Evolutionary conservation across 2,888 invertebrate genomes (phyloP).

Genomic region (Rhamnusium bicolor): DNA sequence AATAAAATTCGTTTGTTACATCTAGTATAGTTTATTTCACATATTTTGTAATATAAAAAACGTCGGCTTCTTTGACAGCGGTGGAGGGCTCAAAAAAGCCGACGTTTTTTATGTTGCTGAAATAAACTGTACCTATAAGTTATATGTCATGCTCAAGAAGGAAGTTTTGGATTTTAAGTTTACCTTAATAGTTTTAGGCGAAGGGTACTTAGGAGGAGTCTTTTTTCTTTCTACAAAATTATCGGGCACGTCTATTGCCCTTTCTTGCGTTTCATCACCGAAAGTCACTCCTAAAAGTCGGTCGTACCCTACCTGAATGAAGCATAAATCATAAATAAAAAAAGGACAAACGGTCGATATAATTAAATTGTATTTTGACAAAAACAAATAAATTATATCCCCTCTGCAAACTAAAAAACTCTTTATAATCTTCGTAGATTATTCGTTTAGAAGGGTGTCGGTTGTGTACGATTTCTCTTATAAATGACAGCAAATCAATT

Average conservation of each 20-base stretch:
- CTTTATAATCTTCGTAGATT: too few species aligned
- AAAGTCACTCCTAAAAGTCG: slow-evolving; percentile 67
- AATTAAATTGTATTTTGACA: background rate
- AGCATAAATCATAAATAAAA: slow-evolving; percentile 27
- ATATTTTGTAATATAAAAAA: too few species aligned
- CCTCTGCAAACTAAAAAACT: background rate
- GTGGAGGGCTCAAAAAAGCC: too few species aligned
- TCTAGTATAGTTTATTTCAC: too few species aligned
- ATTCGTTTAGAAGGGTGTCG: too few species aligned
- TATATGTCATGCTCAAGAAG: slow-evolving; percentile 22
- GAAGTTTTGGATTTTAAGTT: slow-evolving; percentile 25
- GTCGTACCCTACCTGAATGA: slow-evolving; percentile 69
- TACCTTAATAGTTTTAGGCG: slow-evolving; percentile 68
- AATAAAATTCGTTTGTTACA: background rate
- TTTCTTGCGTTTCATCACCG: slow-evolving; percentile 73
- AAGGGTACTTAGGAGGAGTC: slow-evolving; percentile 80
- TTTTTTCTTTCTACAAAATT: slow-evolving; percentile 89
- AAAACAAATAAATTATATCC: background rate
- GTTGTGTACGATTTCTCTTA: too few species aligned
- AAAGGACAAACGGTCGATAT: background rate
- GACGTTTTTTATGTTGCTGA: too few species aligned
- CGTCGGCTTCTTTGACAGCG: too few species aligned
- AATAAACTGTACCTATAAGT: background rate
- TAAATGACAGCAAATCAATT: too few species aligned
- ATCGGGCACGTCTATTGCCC: slow-evolving; percentile 92